phyloP scores from a whole-genome alignment of 2,113 vertebrate species.

The Sceloporus undulatus region DNA sequence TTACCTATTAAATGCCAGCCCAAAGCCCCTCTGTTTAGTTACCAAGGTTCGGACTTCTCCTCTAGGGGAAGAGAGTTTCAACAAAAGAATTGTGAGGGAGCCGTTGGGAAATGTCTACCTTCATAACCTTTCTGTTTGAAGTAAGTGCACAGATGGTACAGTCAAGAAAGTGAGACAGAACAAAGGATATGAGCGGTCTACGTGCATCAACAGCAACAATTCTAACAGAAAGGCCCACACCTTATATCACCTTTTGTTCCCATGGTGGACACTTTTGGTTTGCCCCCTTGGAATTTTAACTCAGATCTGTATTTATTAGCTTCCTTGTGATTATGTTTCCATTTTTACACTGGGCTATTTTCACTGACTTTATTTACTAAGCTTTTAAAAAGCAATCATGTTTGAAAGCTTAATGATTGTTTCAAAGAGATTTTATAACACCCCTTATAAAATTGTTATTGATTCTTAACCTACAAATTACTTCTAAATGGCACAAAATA shows the following conservation, averaged over 20 bases:
- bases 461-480: conserved; percentile 14
- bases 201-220: neutral
- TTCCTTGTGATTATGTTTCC: neutral
- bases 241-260: conserved; percentile 21
- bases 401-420: conserved; percentile 20
- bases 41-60: neutral
- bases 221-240: neutral
- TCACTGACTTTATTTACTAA: conserved; percentile 1
- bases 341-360: neutral
- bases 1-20: conserved; percentile 23
- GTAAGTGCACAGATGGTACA: conserved; percentile 8
- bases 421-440: conserved; percentile 36
- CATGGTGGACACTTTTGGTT: neutral
- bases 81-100: neutral
- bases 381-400: conserved; percentile 35
- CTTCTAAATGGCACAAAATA: neutral
- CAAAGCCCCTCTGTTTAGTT: conserved; percentile 1
- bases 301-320: neutral
- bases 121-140: conserved; percentile 6
- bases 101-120: conserved; percentile 18
- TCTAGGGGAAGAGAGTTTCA: neutral
- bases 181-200: neutral
- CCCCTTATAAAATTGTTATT: conserved; percentile 5
- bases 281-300: conserved; percentile 9
- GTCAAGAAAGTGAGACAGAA: neutral